These are phyloP conservation scores for Rhodophaea formosa DNA, from an alignment of 2,888 invertebrate genomes.

Conservation along the genomic window DNA sequence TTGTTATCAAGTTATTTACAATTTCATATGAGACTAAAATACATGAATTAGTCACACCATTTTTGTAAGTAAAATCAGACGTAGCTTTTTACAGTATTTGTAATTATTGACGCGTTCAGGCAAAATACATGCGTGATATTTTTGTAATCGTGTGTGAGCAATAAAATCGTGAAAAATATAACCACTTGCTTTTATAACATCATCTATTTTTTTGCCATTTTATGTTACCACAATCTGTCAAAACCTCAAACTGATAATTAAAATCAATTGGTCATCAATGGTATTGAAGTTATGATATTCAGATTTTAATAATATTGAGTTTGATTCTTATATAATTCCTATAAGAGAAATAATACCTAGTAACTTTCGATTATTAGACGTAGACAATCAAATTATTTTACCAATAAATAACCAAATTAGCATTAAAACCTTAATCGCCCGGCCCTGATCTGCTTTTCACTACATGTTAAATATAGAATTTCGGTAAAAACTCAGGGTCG, in stretches of 20 bases:
- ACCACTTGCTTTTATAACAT: no score
- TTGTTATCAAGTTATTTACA: not conserved
- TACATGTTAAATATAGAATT: no score
- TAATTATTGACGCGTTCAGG: not conserved
- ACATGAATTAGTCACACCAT: not conserved
- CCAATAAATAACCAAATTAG: slow-evolving; percentile 84
- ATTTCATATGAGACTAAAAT: not conserved
- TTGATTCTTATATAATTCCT: slow-evolving; percentile 83
- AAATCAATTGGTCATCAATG: slow-evolving; percentile 85
- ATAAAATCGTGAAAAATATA: no score
- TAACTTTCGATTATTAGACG: slow-evolving; percentile 82
- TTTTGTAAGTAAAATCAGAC: not conserved
- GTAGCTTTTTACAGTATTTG: not conserved
- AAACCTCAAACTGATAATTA: no score
- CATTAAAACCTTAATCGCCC: no score
- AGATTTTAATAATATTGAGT: slow-evolving; percentile 81
- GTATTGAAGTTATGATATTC: slow-evolving; percentile 85
- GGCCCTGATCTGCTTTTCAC: no score
- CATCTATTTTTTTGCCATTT: no score
- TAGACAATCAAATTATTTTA: slow-evolving; percentile 82
- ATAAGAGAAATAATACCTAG: slow-evolving; percentile 52
- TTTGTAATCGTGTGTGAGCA: no score
- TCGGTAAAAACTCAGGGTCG: no score
- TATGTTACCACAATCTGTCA: no score
- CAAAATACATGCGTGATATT: no score